Percentiles rank a stretch among this genome's conserved stretches.
phyloP scores from a whole-genome alignment of 2,888 invertebrate species.

The Drosophila imparisetae region DNA sequence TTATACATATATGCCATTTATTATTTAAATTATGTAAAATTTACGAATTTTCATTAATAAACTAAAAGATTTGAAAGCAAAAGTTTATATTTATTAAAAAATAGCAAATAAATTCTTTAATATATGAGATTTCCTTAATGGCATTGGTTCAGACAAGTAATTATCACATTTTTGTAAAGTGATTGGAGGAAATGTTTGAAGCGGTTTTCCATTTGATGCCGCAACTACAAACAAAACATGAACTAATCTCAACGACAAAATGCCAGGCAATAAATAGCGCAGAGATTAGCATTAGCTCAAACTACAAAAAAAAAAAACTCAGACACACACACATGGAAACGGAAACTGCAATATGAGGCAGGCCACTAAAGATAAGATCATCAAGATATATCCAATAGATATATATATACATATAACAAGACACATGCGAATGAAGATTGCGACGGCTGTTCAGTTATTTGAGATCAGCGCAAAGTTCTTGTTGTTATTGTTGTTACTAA shows the following conservation, averaged over 20 bases:
- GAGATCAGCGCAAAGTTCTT: conserved; percentile 50
- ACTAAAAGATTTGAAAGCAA: too few relatives aligned
- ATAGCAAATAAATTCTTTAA: not conserved
- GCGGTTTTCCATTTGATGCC: conserved; percentile 9
- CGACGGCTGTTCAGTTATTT: conserved; percentile 46
- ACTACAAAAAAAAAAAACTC: not conserved
- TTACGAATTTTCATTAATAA: too few relatives aligned
- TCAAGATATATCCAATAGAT: conserved; percentile 50
- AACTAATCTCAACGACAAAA: conserved; percentile 17
- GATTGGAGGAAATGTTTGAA: not conserved
- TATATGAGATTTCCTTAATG: not conserved
- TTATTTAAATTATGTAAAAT: not conserved
- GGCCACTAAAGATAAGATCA: conserved; percentile 69
- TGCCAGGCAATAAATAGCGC: not conserved
- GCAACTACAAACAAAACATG: conserved; percentile 8
- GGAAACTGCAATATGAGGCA: conserved; percentile 62
- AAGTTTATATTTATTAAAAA: not conserved
- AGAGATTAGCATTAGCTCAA: conserved; percentile 33
- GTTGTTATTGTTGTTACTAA: conserved; percentile 52
- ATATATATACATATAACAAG: conserved; percentile 27
- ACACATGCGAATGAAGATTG: conserved; percentile 24
- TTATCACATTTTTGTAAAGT: not conserved
- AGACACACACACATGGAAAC: conserved; percentile 10
- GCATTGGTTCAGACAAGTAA: not conserved
- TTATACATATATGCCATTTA: not conserved